Evolutionary conservation across 2,888 invertebrate genomes (phyloP), one percentile per base, ranked within the genome.

Genomic region (Aproaerema taeniolella): DNA sequence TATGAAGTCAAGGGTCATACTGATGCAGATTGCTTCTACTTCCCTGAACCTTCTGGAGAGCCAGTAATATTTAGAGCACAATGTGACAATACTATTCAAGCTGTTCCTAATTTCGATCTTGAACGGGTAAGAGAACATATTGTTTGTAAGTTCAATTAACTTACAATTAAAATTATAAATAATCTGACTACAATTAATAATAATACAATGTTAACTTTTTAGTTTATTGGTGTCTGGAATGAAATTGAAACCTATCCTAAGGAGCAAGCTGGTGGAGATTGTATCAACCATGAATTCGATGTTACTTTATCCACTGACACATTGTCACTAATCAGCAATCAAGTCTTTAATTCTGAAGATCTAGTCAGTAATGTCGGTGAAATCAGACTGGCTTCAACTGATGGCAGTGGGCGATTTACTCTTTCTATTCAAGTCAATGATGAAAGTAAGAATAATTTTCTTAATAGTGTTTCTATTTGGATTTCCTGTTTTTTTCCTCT

Each of bases 171-270:
- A n/a, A n/a, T n/a, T n/a, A n/a, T n/a, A n/a, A n/a, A n/a, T n/a
- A n/a, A 4, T 4, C 20, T 8, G 20, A 4, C 8, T 13, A 31
- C 13, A n/a, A 10, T 12, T 20, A n/a, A 16, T 31, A n/a, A 1
- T 30, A 5, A 16, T 15, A n/a, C n/a, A n/a, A n/a, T n/a, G n/a
- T 20, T 6, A 20, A 20, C 13, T 13, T 30, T 62, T 15, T 38
- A 74, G 73, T 78, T 67, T 31, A 1, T 48, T 8, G 73, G 70
- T 6, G 63, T 53, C 9, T 92, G 92, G 92, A 89, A 88, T 53
- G 88, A 91, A 53, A 87, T 88, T 9, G 88, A 90, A 51, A 85
- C 88, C 48, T 92, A 91, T 55, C 89, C 89, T 37, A 80, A 89
- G 1, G 55, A 88, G 11, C 88, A 87, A 51, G 89, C 91, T 73